Percentiles rank a stretch among this genome's conserved stretches.
Conservation (phyloP, 2,113 vertebrate species). For the Percina caprodes region DNA sequence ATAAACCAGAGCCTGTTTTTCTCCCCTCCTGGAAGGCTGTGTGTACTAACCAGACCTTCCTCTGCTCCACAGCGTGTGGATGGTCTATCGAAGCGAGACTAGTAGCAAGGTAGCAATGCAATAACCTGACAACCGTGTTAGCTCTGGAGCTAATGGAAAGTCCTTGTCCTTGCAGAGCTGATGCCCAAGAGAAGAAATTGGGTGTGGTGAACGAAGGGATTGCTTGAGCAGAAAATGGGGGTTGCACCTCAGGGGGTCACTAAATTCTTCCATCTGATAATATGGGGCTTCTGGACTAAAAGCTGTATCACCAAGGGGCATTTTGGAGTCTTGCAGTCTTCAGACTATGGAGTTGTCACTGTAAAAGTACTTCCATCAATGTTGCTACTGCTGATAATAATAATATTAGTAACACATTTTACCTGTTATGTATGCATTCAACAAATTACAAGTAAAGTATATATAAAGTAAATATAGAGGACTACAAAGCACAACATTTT, state of each 20-base stretch:
- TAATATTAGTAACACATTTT: not conserved
- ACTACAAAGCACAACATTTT: not conserved
- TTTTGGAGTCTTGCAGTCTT: not conserved
- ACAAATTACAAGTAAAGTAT: not conserved
- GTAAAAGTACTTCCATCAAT: not conserved
- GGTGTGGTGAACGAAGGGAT: constrained; percentile 23
- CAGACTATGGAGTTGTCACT: not conserved
- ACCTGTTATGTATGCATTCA: not conserved
- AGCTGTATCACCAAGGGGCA: not conserved
- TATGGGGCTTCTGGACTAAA: constrained; percentile 3
- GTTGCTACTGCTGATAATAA: not conserved
- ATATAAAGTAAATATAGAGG: no score
- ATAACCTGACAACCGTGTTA: constrained; percentile 54
- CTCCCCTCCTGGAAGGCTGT: no score
- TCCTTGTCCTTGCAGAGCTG: constrained; percentile 52
- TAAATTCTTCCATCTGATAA: constrained; percentile 7
- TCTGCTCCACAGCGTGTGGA: no score
- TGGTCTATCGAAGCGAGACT: no score
- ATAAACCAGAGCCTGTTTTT: no score
- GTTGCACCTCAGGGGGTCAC: constrained; percentile 13
- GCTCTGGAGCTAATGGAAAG: constrained; percentile 66
- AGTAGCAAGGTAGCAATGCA: constrained; percentile 3
- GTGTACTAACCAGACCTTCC: no score
- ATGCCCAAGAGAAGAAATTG: constrained; percentile 60
- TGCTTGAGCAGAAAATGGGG: constrained; percentile 40